These are phyloP conservation scores for Porites evermanni DNA, from an alignment of 92 coral and sea anemone species.

Conservation along the genomic window DNA sequence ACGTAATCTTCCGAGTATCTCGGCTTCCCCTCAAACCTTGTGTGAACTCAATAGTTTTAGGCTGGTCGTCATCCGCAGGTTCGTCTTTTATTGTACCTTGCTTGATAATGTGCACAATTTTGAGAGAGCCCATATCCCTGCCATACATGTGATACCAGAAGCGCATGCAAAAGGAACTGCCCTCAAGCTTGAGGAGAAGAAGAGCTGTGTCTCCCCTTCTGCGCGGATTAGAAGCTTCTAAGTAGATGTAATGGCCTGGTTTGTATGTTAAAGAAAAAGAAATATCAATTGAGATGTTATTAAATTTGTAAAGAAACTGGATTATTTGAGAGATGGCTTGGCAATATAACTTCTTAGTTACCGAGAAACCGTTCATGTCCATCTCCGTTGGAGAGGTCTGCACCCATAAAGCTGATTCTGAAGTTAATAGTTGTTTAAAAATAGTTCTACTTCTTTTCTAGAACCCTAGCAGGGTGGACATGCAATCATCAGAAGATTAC, in stretches of 20 bases:
- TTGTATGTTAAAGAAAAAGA: neutral
- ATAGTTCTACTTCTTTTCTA: too few species aligned
- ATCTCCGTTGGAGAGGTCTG: too few species aligned
- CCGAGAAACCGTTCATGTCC: too few species aligned
- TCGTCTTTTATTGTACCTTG: neutral
- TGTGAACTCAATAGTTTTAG: conserved; percentile 23
- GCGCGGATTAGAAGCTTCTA: conserved; percentile 71
- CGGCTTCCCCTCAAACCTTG: neutral
- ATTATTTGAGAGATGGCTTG: too few species aligned
- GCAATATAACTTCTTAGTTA: too few species aligned
- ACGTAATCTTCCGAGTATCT: neutral
- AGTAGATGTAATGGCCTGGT: conserved; percentile 47
- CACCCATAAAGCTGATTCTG: too few species aligned
- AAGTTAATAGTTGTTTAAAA: too few species aligned
- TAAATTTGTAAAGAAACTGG: too few species aligned
- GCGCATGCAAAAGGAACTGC: conserved; percentile 47
- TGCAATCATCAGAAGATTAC: too few species aligned
- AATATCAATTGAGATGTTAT: too few species aligned
- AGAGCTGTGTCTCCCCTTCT: conserved; percentile 56
- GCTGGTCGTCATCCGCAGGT: neutral
- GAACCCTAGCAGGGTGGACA: too few species aligned
- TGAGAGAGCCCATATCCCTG: conserved; percentile 55
- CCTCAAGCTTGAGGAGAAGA: conserved; percentile 48
- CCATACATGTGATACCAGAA: conserved; percentile 86
- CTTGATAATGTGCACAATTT: conserved; percentile 45